Base-by-base conservation (phyloP, 2,888 invertebrate species). In the Trachelus stipa region DNA sequence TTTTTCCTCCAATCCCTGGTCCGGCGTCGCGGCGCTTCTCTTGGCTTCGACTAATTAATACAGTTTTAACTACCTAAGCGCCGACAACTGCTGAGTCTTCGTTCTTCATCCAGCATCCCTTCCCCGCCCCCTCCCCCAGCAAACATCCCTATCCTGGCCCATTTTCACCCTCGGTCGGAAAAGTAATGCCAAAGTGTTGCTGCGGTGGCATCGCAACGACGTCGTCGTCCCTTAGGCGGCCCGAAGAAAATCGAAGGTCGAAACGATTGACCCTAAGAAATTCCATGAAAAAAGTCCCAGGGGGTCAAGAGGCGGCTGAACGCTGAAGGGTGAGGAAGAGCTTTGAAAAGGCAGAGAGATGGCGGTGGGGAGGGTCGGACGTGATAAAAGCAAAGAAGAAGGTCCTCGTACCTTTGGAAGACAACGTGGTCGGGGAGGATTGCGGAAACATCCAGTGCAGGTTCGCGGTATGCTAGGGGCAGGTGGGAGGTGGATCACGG, bases 1-100 rank as follows among this genome's bases (percentile, higher is more conserved):
- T 85, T 85, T 84, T 81, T 73, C 80, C 76, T 23, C 12, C 12
- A 9, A 23, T 56, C 56, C 56, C 23, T 2, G 56, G 56, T 15
- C 33, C 12, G 31, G 31, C 71, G 31, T 78, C 74, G 68, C 30
- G 71, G 34, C 73, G 68, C 69, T 34, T 73, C 40, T 77, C 76
- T 80, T 79, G 74, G 74, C 73, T 31, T 37, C 80, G 79, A 77
- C 77, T 79, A 81, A 84, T 84, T 84, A 84, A 85, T 82, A 83
- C 79, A 79, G 77, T 77, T 81, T 76, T 68, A 30, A 69, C 74
- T 76, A 77, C 71, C 56, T 9, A 23, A 40, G 15, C 40, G 4
- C 15, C 23, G 56, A 23, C 1, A 56, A 56, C 2, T 56, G 23
- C 23, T 56, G 56, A 23, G 23, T 56, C 56, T 56, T 40, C 37